A percentile compares a stretch with the other conserved stretches of the same genome.
phyloP scores from a whole-genome alignment of 92 coral and sea anemone genomes.

The Actinernus sp. region DNA sequence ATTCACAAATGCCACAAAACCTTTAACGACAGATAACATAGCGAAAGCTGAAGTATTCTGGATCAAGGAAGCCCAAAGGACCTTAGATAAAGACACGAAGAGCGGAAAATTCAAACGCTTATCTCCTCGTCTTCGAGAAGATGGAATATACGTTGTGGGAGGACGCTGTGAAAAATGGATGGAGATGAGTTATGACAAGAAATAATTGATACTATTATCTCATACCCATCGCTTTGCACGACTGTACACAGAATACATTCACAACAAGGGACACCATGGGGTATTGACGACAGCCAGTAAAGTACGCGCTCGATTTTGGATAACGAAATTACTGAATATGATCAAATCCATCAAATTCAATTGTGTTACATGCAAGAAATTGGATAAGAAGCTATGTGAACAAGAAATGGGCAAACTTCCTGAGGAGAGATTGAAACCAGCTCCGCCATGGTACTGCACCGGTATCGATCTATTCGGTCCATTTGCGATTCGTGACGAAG shows the following conservation, averaged over 20 bases:
- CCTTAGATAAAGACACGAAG: constrained; percentile 5
- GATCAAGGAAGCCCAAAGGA: constrained; percentile 30
- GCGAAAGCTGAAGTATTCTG: constrained; percentile 25
- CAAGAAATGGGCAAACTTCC: constrained; percentile 47
- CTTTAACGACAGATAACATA: constrained; percentile 10
- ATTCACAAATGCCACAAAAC: constrained; percentile 14
- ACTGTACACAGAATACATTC: constrained; percentile 37
- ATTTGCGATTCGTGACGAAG: constrained; percentile 37
- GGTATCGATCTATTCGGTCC: constrained; percentile 51
- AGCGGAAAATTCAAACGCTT: constrained; percentile 37
- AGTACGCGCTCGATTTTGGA: constrained; percentile 46
- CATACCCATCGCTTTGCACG: constrained; percentile 31
- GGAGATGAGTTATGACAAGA: constrained; percentile 41
- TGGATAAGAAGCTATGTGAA: constrained; percentile 17
- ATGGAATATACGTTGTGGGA: constrained; percentile 58
- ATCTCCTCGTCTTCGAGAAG: constrained; percentile 17
- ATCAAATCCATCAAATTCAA: constrained; percentile 27
- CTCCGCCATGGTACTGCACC: constrained; percentile 31
- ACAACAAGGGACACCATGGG: constrained; percentile 29
- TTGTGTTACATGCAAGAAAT: constrained; percentile 30
- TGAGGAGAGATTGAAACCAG: constrained; percentile 39
- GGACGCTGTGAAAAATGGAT: constrained; percentile 25
- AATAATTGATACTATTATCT: constrained; percentile 33
- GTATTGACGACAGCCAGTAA: constrained; percentile 33
- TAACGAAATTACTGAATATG: constrained; percentile 14